Conservation (phyloP, 2,113 vertebrate genomes). For the Hippocampus comes region DNA sequence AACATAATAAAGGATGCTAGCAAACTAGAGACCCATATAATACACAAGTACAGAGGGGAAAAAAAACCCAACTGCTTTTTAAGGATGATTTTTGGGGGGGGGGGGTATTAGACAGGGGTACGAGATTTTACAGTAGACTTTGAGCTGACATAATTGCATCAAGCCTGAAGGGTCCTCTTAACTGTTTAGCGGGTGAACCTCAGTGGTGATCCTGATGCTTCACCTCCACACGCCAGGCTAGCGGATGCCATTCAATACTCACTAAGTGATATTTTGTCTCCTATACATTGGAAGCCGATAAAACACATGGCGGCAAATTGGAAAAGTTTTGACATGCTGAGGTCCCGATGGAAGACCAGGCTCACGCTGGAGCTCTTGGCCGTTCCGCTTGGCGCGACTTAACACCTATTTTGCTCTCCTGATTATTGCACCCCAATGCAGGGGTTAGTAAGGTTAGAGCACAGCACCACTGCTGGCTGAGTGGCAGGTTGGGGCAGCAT, state of each 20-base stretch:
- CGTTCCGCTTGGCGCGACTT: neutral
- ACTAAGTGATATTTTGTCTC: neutral
- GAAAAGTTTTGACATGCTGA: constrained; percentile 42
- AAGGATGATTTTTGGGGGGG: too few species aligned
- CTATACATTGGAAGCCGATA: constrained; percentile 11
- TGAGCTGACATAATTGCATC: too few species aligned
- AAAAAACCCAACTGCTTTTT: too few species aligned
- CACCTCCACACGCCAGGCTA: too few species aligned
- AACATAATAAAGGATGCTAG: too few species aligned
- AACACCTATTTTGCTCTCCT: neutral
- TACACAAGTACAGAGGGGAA: too few species aligned
- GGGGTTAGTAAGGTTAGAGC: neutral
- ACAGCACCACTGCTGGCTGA: constrained; percentile 29
- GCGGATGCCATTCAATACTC: constrained; percentile 6
- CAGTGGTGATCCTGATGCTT: too few species aligned
- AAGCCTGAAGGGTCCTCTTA: too few species aligned
- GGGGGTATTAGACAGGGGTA: too few species aligned
- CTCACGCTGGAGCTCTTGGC: constrained; percentile 20
- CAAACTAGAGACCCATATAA: too few species aligned
- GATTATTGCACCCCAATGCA: neutral
- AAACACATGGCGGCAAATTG: constrained; percentile 9
- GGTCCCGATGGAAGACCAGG: constrained; percentile 47
- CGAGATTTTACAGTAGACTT: too few species aligned
- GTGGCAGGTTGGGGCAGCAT: constrained; percentile 49
- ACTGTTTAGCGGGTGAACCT: too few species aligned